Conservation (phyloP, 2,113 vertebrate genomes). For the Melanocharis versteri region DNA sequence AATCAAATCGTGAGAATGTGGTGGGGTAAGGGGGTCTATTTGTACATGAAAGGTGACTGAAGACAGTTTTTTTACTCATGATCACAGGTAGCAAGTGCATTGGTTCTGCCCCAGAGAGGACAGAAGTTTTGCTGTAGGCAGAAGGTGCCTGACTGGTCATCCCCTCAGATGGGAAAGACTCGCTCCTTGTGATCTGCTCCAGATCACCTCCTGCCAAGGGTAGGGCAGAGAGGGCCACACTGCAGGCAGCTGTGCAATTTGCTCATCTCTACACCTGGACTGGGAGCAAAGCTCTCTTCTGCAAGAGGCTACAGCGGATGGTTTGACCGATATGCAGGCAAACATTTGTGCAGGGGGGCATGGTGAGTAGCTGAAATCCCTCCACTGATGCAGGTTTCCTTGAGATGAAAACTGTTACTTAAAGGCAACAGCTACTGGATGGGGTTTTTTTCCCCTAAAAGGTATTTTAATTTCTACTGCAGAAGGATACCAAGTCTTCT, state of each 20-base stretch:
- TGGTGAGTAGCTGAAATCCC: background rate
- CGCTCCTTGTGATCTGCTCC: background rate
- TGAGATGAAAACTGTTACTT: background rate
- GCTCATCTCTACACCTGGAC: rapidly evolving
- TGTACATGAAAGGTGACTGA: background rate
- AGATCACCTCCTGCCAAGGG: background rate
- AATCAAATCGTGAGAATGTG: rapidly evolving
- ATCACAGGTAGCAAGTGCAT: background rate
- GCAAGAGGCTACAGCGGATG: background rate
- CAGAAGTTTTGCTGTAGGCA: background rate
- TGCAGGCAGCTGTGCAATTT: background rate
- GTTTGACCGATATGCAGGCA: background rate
- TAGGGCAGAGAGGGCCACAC: background rate
- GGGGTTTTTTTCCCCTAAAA: rapidly evolving
- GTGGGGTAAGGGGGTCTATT: background rate
- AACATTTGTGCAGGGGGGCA: background rate
- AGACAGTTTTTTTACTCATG: background rate
- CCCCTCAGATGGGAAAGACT: background rate
- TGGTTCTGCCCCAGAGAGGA: background rate
- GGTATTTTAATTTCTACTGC: background rate
- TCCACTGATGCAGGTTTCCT: background rate
- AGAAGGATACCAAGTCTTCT: background rate
- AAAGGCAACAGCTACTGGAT: background rate
- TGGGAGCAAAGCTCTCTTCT: background rate
- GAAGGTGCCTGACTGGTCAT: background rate